Conservation (phyloP, 2,888 invertebrate species). For the Lamellibrachia satsuma region DNA sequence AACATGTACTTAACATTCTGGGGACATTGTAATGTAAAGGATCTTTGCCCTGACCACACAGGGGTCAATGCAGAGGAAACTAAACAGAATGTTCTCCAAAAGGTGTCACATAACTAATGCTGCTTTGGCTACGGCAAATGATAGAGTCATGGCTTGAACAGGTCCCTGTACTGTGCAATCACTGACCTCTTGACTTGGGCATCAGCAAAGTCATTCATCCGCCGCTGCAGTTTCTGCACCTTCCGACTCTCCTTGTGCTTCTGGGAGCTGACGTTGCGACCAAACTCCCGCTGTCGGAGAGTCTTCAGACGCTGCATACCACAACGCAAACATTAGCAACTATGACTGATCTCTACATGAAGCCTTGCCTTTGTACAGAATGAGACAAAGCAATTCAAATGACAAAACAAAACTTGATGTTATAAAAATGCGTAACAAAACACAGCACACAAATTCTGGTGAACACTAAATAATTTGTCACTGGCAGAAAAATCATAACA, state of each 20-base stretch:
- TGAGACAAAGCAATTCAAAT: not conserved
- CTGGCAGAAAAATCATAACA: not conserved
- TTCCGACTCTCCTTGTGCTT: conserved; percentile 33
- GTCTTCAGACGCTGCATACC: conserved; percentile 34
- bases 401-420: not conserved
- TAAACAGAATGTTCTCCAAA: too few species aligned
- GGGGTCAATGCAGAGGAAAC: too few species aligned
- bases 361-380: not conserved
- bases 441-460: not conserved
- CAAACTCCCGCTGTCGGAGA: conserved; percentile 33
- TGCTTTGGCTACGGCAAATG: too few species aligned
- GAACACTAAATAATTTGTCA: not conserved
- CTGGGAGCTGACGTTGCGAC: conserved; percentile 27
- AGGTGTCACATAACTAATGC: too few species aligned
- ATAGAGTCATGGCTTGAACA: not conserved
- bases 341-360: not conserved
- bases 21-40: too few species aligned
- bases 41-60: too few species aligned
- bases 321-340: not conserved
- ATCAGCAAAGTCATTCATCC: conserved; percentile 36
- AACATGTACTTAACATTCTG: too few species aligned
- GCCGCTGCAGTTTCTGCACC: conserved; percentile 32
- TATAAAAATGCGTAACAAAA: not conserved
- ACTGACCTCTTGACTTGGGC: conserved; percentile 22
- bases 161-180: not conserved